Evolutionary conservation across 2,113 vertebrate species (phyloP).

Genomic region (Zapornia atra): DNA sequence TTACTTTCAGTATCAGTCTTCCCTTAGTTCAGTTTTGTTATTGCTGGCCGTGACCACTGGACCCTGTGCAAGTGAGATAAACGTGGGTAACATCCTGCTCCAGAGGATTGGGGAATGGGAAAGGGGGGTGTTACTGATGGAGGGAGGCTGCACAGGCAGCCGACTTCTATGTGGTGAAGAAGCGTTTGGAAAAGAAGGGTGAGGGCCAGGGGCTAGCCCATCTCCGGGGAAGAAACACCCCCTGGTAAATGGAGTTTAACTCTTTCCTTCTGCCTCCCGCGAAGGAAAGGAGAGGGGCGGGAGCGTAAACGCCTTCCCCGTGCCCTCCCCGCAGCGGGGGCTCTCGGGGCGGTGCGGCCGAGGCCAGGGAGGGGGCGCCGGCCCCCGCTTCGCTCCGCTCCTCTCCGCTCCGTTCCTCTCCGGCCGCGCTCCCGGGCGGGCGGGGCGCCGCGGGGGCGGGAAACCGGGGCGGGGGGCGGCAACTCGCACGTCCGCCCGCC

Average conservation of each 20-base stretch:
- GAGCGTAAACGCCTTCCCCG: no score
- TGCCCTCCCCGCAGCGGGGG: no score
- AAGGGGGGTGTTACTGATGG: accelerated
- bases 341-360: no score
- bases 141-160: not conserved
- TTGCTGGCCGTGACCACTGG: not conserved
- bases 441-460: not conserved
- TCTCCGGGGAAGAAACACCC: not conserved
- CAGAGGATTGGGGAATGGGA: not conserved
- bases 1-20: accelerated
- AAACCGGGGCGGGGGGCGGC: not conserved
- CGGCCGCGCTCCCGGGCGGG: not conserved
- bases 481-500: not conserved
- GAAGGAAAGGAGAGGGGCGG: no score
- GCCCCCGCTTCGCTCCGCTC: no score
- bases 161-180: no score
- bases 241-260: no score
- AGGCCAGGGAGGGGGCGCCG: no score
- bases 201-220: not conserved
- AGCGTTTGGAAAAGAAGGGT: no score
- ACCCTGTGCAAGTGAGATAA: not conserved
- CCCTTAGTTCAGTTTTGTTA: not conserved
- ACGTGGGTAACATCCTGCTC: accelerated
- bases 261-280: no score
- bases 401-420: no score